Evolutionary conservation across 2,113 vertebrate genomes (phyloP).

Genomic region (Accipiter cooperii): DNA sequence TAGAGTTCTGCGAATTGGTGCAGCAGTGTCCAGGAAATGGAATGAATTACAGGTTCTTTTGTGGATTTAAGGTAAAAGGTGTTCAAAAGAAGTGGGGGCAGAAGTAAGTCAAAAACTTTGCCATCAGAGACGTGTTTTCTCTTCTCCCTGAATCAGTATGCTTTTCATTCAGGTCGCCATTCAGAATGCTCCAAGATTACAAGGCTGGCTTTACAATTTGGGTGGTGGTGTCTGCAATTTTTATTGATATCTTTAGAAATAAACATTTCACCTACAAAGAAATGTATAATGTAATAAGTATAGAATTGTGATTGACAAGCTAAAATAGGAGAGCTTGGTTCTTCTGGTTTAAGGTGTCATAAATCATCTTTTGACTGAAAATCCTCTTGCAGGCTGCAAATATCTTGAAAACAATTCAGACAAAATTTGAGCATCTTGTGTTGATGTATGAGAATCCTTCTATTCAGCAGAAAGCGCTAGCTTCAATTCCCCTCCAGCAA

Average conservation of each 20-base stretch:
- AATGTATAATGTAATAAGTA: neutral
- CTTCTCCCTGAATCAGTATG: neutral
- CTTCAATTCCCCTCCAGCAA: conserved; percentile 78
- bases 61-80: neutral
- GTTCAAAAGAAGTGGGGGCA: neutral
- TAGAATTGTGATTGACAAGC: neutral
- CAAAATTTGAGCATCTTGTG: conserved; percentile 82
- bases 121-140: neutral
- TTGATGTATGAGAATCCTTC: conserved; percentile 82
- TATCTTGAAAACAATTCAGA: conserved; percentile 78
- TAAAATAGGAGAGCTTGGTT: neutral
- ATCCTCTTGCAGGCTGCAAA: conserved; percentile 62
- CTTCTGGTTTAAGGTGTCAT: neutral
- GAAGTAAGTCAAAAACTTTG: neutral
- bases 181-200: neutral
- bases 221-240: neutral
- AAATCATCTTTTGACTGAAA: neutral
- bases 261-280: neutral
- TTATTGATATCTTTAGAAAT: neutral
- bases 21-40: neutral
- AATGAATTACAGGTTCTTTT: neutral
- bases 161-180: neutral
- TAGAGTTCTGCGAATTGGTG: neutral
- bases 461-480: conserved; percentile 83
- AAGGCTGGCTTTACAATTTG: neutral